Percentiles rank a stretch among this genome's conserved stretches.
phyloP scores from a whole-genome alignment of 2,113 vertebrate genomes.

The Pachyramphus minor region DNA sequence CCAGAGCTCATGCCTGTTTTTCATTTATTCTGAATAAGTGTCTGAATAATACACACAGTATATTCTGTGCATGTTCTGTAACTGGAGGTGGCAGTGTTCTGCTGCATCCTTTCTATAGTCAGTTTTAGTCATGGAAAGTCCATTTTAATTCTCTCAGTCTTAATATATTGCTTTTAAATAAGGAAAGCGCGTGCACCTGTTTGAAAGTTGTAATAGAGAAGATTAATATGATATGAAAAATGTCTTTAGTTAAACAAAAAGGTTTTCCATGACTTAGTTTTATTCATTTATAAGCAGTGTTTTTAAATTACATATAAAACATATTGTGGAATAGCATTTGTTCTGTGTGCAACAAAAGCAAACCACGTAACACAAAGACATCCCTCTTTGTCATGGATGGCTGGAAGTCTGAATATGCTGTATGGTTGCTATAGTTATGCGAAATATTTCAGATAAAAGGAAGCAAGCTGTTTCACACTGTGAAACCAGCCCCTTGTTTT shows the following conservation, averaged over 20 bases:
- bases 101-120: constrained; percentile 35
- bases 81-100: constrained; percentile 73
- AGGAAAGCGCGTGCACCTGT: constrained; percentile 22
- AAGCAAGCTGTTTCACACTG: background rate
- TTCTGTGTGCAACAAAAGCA: constrained; percentile 19
- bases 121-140: constrained; percentile 38
- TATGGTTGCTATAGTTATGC: background rate
- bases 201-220: constrained; percentile 36
- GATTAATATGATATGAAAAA: constrained; percentile 65
- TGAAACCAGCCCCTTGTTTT: background rate
- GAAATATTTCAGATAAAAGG: background rate
- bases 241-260: constrained; percentile 64
- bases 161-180: constrained; percentile 63
- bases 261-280: constrained; percentile 43
- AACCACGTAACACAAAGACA: background rate
- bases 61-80: constrained; percentile 26
- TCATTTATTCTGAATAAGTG: background rate
- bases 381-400: background rate
- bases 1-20: background rate
- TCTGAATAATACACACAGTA: background rate
- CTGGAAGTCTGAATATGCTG: background rate
- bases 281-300: constrained; percentile 35
- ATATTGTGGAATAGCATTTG: background rate
- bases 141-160: constrained; percentile 44
- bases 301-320: constrained; percentile 41